These are phyloP conservation scores for Tipula helvola DNA, from an alignment of 2,888 invertebrate species.

Conservation along the genomic window DNA sequence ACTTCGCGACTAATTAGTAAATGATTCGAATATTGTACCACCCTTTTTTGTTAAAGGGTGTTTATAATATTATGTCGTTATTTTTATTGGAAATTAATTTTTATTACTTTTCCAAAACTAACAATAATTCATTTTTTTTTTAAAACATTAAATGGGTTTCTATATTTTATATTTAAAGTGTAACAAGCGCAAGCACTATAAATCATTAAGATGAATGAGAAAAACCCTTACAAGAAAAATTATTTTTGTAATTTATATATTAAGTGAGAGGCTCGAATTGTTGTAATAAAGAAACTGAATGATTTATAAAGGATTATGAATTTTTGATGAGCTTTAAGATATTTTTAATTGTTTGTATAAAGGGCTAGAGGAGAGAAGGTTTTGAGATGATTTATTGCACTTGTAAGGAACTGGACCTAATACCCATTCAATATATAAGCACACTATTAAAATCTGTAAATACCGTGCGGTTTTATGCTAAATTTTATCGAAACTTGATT, in stretches of 20 bases:
- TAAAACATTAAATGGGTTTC: neutral
- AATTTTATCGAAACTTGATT: neutral
- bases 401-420: neutral
- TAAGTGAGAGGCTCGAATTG: neutral
- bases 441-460: neutral
- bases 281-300: neutral
- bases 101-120: neutral
- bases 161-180: neutral
- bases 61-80: neutral
- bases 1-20: neutral
- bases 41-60: neutral
- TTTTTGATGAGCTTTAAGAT: neutral
- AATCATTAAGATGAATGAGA: neutral
- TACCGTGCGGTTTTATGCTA: neutral
- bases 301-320: neutral
- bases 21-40: neutral
- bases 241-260: neutral
- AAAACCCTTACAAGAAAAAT: neutral
- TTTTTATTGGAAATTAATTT: constrained; percentile 4
- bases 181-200: neutral
- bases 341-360: neutral
- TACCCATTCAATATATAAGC: neutral
- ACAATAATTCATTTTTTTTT: neutral
- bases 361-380: neutral
- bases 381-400: neutral